Evolutionary conservation across 2,888 invertebrate species (phyloP), one percentile per base, ranked within the genome.

Genomic region (Xestia rhomboidea): DNA sequence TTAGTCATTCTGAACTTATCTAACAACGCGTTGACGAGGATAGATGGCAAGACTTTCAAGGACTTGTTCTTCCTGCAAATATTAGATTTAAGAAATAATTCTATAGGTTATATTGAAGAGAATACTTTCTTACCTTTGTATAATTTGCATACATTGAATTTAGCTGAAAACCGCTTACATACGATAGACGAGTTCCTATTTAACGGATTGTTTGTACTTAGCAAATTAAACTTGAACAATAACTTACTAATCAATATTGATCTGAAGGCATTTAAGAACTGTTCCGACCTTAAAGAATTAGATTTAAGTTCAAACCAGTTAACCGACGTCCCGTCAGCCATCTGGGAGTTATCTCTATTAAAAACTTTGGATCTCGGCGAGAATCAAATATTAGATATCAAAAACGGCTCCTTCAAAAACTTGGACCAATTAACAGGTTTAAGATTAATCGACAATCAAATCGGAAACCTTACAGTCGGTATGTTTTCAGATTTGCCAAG

Each of bases 281-380:
- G 98, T 94, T 98, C 98, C 4, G 98, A 98, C 90, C 96, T 99
- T 79, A 98, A 99, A 95, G 99, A 99, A 93, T 97, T 99, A 83
- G 99, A 99, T 94, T 96, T 99, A 81, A 98, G 98, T 94, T 98
- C 98, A 27, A 99, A 99, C 95, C 98, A 98, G 88, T 95, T 99
- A 86, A 97, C 97, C 73, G 97, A 98, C 85, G 98, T 99, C 77
- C 99, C 99, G 15, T 97, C 97, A 90, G 98, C 98, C 3, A 97
- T 99, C 87, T 98, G 98, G 94, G 98, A 98, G 91, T 96, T 99
- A 80, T 97, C 98, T 70, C 98, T 98, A 93, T 96, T 99, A 88
- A 98, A 98, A 95, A 98, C 98, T 0, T 97, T 99, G 84, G 99
- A 99, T 95, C 97, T 99, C 88, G 99, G 99, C 62, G 99, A 99